Evolutionary conservation across 2,888 invertebrate genomes (phyloP).

Genomic region (Periphyllus acericola): DNA sequence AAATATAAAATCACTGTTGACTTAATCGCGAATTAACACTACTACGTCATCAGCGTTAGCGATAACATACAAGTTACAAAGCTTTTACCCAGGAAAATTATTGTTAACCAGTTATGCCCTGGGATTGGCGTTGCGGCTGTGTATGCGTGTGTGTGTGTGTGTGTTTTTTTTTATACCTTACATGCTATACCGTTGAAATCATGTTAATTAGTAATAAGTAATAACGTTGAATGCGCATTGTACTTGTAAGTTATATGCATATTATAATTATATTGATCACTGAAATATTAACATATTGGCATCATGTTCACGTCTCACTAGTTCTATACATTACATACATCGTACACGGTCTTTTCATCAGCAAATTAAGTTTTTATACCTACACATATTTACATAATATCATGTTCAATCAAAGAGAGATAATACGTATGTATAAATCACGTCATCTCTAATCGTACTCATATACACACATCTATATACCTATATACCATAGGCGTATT

Average conservation of each 20-base stretch:
- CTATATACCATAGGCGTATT: neutral
- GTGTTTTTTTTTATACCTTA: constrained; percentile 6
- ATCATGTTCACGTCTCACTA: too few species aligned
- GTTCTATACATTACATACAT: too few species aligned
- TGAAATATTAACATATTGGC: neutral
- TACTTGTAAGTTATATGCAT: neutral
- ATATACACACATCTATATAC: neutral
- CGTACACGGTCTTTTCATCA: neutral
- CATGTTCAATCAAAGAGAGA: neutral
- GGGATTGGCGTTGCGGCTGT: constrained; percentile 46
- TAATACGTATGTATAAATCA: neutral
- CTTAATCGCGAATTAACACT: constrained; percentile 55
- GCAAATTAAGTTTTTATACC: neutral
- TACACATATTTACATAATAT: neutral
- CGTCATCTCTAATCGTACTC: neutral
- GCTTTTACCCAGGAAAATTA: constrained; percentile 60
- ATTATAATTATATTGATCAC: neutral
- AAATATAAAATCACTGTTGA: constrained; percentile 23
- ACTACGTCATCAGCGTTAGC: constrained; percentile 40
- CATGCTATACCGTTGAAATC: constrained; percentile 18
- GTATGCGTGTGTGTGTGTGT: neutral
- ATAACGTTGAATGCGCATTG: constrained; percentile 2
- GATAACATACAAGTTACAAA: constrained; percentile 53
- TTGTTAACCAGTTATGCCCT: constrained; percentile 45
- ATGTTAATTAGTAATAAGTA: constrained; percentile 4